A percentile compares a stretch with the other conserved stretches of the same genome.
Evolutionary conservation across 2,797 vertebrate species (phyloP).

Genomic region (Crossoptilon crossoptilon): DNA sequence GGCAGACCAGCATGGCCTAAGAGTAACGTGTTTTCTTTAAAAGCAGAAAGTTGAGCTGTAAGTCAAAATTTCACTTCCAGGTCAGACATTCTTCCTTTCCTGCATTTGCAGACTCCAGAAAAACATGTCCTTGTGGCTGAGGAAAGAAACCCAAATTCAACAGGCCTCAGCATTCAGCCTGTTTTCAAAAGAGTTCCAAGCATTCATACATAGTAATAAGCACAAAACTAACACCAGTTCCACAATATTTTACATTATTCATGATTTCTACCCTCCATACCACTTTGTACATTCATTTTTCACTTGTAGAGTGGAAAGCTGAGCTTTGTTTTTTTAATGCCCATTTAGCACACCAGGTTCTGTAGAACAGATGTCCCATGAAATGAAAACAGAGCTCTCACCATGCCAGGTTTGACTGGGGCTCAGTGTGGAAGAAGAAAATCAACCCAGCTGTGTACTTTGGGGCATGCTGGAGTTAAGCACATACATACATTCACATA

Average conservation of each 20-base stretch:
- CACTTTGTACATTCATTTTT: not conserved
- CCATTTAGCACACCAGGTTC: not conserved
- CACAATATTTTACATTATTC: not conserved
- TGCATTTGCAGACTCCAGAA: not conserved
- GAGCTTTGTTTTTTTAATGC: not conserved
- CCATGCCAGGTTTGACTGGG: not conserved
- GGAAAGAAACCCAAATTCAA: not conserved
- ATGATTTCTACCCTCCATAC: not conserved
- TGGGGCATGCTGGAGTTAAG: not conserved
- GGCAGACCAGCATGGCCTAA: rapidly evolving
- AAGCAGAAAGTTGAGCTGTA: not conserved
- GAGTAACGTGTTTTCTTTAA: not conserved
- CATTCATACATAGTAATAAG: rapidly evolving
- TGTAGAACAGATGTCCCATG: not conserved
- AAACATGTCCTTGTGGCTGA: not conserved
- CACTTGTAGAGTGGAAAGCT: not conserved
- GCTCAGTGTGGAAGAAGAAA: not conserved
- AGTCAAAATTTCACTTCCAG: not conserved
- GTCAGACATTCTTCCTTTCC: not conserved
- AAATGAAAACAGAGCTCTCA: not conserved
- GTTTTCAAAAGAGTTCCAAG: not conserved
- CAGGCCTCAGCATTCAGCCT: not conserved
- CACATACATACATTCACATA: not conserved
- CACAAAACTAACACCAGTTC: not conserved
- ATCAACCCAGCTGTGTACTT: rapidly evolving